Percentiles rank a stretch among this genome's conserved stretches.
These are phyloP conservation scores for Halesus radiatus DNA, from an alignment of 1,140 invertebrate species.

Conservation along the genomic window DNA sequence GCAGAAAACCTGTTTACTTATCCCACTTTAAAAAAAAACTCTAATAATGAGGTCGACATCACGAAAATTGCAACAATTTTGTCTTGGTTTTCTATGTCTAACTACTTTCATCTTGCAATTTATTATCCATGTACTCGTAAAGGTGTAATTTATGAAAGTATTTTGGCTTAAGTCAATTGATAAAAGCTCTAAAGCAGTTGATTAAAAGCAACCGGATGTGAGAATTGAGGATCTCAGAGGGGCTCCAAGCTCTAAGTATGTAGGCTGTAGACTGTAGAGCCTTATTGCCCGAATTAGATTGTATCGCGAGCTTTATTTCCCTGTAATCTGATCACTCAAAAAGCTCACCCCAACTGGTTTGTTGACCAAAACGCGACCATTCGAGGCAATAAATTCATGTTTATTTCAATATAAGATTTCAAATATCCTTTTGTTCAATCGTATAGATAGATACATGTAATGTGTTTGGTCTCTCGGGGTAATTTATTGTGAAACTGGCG, in stretches of 20 bases:
- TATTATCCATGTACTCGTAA: no score
- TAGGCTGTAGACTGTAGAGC: background rate
- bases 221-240: conserved; percentile 24
- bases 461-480: background rate
- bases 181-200: no score
- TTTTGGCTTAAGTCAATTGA: no score
- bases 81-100: no score
- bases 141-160: no score
- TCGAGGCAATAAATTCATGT: conserved; percentile 23
- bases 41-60: no score
- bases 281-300: conserved; percentile 35
- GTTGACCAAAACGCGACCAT: conserved; percentile 28
- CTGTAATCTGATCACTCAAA: conserved; percentile 37
- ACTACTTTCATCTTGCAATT: no score
- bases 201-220: conserved; percentile 6
- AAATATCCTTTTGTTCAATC: background rate
- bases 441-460: background rate
- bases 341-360: conserved; percentile 34
- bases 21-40: no score
- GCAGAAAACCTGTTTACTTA: no score
- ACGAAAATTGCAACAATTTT: no score
- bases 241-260: background rate
- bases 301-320: conserved; percentile 17
- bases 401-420: conserved; percentile 16
- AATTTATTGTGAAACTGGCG: conserved; percentile 2